Conservation (phyloP, 2,888 invertebrate genomes). For the Notodonta dromedarius region DNA sequence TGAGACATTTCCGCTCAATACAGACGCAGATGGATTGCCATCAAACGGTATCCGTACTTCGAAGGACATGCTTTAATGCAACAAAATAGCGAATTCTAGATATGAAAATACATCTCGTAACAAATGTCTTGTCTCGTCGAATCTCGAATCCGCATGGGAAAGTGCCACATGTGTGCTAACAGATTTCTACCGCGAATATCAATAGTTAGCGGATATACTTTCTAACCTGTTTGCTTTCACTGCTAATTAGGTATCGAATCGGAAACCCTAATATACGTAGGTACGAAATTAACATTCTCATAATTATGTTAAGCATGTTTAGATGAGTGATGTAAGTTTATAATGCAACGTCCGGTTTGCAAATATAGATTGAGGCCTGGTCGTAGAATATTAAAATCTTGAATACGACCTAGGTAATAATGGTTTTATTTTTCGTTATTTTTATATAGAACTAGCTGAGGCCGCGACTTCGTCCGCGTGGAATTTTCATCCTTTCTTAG, state of each 20-base stretch:
- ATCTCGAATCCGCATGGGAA: slow-evolving; percentile 62
- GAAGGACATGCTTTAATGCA: no score
- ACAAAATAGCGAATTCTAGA: no score
- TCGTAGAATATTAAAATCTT: not conserved
- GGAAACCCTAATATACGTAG: slow-evolving; percentile 43
- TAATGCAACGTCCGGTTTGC: not conserved
- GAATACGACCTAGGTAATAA: not conserved
- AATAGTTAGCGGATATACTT: slow-evolving; percentile 72
- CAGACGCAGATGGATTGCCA: no score
- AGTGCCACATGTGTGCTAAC: slow-evolving; percentile 66
- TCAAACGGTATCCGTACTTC: no score
- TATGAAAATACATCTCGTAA: not conserved
- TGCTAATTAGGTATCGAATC: slow-evolving; percentile 44
- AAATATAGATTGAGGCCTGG: not conserved
- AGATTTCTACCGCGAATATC: slow-evolving; percentile 80
- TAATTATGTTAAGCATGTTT: slow-evolving; percentile 4
- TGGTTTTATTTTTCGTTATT: not conserved
- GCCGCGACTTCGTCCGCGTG: no score
- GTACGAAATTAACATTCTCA: slow-evolving; percentile 11
- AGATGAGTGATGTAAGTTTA: not conserved
- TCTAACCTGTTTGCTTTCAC: slow-evolving; percentile 78
- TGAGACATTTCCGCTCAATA: no score
- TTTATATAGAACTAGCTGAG: not conserved
- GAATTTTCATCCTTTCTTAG: no score
- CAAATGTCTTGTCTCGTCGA: slow-evolving; percentile 31